Evolutionary conservation across 2,797 vertebrate genomes (phyloP), one percentile per base, ranked within the genome.

Genomic region (Podarcis siculus): DNA sequence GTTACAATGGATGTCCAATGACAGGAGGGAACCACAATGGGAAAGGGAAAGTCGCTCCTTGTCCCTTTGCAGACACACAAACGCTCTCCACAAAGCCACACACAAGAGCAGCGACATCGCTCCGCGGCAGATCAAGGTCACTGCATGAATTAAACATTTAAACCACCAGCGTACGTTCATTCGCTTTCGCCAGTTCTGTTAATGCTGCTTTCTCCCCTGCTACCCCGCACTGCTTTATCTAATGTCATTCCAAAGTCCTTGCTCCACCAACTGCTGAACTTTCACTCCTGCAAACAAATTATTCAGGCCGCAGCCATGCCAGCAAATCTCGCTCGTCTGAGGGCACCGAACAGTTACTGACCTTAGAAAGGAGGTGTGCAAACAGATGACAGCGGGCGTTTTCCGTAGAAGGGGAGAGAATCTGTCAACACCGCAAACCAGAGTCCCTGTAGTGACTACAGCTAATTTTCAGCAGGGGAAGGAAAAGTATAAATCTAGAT

Each of bases 221-320:
- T 21, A 13, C 23, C 12, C 25, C 1, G 13, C 49, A 32, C 25
- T 25, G 27, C 69, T 81, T 72, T 15, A 67, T 45, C 55, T n/a
- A 23, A 37, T n/a, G 79, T 32, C 12, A 23, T 7, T n/a, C n/a
- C 67, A 49, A 58, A 37, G 76, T n/a, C 83, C 77, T 80, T 72
- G 37, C 3, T 35, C 9, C 8, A 21, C 55, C 42, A 37, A 80
- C 27, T 30, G 77, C 83, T 75, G 83, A 81, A 85, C 64, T 49
- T 89, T 81, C 83, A 39, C 83, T 75, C 32, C 69, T 35, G 77
- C 75, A 75, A 85, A 75, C 58, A 85, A 85, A 89, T 89, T 81
- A 85, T 80, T 61, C 81, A 13, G 17, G 61, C 37, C 30, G 37
- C n/a, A 12, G 77, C 55, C 30, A 12, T 4, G 37, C 45, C 19